Conservation (phyloP, 2,113 vertebrate species). For the Epinephelus lanceolatus region DNA sequence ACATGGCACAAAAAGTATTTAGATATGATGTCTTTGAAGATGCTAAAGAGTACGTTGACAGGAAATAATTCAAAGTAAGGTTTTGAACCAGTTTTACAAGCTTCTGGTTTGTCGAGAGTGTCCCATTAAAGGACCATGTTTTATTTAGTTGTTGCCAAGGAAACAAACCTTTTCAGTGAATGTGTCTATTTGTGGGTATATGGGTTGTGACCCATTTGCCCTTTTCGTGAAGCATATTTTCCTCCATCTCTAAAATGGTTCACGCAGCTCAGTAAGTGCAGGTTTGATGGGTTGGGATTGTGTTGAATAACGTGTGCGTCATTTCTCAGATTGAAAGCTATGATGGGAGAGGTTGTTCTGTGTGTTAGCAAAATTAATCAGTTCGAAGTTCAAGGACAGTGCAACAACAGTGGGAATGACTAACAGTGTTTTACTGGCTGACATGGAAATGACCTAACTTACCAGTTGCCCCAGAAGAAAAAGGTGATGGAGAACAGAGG, state of each 20-base stretch:
- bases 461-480: conserved; percentile 3
- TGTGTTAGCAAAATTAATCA: not conserved
- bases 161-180: conserved; percentile 45
- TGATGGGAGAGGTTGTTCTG: not conserved
- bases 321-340: conserved; percentile 35
- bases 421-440: not conserved
- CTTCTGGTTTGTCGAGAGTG: conserved; percentile 3
- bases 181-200: conserved; percentile 49
- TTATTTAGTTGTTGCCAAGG: conserved; percentile 67
- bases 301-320: conserved; percentile 15
- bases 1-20: not conserved
- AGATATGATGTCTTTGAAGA: not conserved
- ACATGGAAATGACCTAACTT: not conserved
- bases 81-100: not conserved
- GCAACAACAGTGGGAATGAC: not conserved
- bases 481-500: not conserved
- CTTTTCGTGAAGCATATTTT: conserved; percentile 34
- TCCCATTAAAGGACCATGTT: conserved; percentile 55
- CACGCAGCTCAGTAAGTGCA: conserved; percentile 38
- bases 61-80: not conserved
- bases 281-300: conserved; percentile 34
- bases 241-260: conserved; percentile 32
- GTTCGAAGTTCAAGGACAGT: not conserved
- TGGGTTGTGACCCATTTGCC: conserved; percentile 33
- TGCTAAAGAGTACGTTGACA: not conserved